These are phyloP conservation scores for Coracias cyanogaster DNA, from an alignment of 2,797 vertebrate species.

Conservation along the genomic window DNA sequence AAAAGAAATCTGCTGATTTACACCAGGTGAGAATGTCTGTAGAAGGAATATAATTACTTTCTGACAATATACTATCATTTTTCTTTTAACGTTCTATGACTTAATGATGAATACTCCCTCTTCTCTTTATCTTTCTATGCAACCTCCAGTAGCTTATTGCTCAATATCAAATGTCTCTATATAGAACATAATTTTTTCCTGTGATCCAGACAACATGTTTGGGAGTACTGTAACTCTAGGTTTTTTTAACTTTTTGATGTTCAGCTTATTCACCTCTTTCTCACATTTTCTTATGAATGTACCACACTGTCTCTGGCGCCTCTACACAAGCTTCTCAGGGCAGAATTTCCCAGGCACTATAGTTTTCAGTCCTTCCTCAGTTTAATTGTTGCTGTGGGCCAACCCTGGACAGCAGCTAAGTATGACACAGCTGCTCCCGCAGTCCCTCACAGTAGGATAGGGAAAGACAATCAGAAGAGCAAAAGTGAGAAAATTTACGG, in stretches of 20 bases:
- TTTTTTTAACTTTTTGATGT: background rate
- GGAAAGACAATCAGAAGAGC: background rate
- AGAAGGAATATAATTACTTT: background rate
- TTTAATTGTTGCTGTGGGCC: background rate
- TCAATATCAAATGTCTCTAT: background rate
- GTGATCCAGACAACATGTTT: background rate
- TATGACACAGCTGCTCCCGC: background rate
- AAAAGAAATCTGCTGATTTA: slow-evolving; percentile 4
- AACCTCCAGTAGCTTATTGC: background rate
- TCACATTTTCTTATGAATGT: background rate
- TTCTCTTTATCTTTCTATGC: background rate
- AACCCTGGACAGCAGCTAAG: background rate
- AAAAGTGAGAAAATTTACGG: background rate
- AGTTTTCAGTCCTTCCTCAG: background rate
- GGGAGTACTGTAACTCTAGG: background rate
- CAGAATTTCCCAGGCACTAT: background rate
- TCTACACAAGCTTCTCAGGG: background rate
- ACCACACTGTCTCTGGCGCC: background rate
- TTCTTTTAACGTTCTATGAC: background rate
- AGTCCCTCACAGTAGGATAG: background rate
- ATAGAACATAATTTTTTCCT: background rate
- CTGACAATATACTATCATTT: background rate
- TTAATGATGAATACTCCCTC: background rate
- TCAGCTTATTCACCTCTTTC: background rate
- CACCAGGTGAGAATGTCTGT: background rate